Conservation (phyloP, 1,140 invertebrate species). For the Drosophila punjabiensis region DNA sequence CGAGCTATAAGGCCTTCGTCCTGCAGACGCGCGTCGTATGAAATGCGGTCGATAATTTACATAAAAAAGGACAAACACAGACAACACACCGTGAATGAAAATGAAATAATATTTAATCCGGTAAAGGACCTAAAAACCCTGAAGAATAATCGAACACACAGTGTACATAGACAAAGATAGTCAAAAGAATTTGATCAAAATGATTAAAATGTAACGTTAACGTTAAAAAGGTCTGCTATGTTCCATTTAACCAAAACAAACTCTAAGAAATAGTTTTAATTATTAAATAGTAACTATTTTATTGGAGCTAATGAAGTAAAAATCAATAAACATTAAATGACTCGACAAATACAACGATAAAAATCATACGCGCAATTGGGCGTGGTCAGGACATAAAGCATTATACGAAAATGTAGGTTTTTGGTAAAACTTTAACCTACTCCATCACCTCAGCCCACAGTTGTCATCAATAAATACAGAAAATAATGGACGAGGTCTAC, state of each 20-base stretch:
- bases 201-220: neutral
- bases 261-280: neutral
- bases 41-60: conserved; percentile 80
- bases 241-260: neutral
- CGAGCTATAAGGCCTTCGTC: conserved; percentile 32
- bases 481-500: conserved; percentile 28
- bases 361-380: conserved; percentile 15
- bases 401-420: conserved; percentile 14
- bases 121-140: neutral
- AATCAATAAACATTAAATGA: neutral
- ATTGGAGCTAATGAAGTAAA: neutral
- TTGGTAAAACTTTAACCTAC: conserved; percentile 41
- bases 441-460: conserved; percentile 28
- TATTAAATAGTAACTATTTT: too few species aligned
- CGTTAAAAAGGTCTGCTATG: neutral
- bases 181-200: neutral
- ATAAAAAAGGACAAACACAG: conserved; percentile 62
- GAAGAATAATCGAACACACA: neutral
- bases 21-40: conserved; percentile 22
- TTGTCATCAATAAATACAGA: conserved; percentile 66
- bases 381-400: conserved; percentile 12
- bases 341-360: conserved; percentile 11
- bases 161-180: neutral
- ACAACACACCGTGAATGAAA: conserved; percentile 34
- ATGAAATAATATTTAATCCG: conserved; percentile 54